These are phyloP conservation scores for Crotalus horridus DNA, from an alignment of 2,113 vertebrate genomes.

Conservation along the genomic window DNA sequence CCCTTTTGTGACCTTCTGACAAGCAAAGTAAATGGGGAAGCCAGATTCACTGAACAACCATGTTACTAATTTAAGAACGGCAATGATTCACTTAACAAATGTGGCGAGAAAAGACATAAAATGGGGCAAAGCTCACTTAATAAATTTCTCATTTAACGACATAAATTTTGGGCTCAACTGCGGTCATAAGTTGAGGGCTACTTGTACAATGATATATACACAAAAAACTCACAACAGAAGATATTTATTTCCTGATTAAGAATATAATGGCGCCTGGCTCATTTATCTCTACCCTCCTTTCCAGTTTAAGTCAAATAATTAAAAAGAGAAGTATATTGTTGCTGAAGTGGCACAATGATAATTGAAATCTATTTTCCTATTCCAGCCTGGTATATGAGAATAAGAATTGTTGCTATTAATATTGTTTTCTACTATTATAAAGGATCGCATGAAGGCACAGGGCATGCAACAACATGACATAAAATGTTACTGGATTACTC, in stretches of 20 bases:
- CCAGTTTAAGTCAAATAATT: background rate
- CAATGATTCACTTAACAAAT: background rate
- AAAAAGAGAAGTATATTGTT: background rate
- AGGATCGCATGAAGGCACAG: conserved; percentile 1
- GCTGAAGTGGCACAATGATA: background rate
- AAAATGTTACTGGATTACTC: background rate
- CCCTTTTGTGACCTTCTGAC: background rate
- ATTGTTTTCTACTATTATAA: background rate
- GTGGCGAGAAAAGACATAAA: background rate
- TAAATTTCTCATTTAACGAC: background rate
- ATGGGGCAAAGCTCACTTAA: background rate
- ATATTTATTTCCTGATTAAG: background rate
- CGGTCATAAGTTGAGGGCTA: background rate
- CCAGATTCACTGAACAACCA: background rate
- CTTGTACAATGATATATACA: background rate
- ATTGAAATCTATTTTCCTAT: background rate
- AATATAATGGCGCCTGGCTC: background rate
- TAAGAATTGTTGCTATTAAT: conserved; percentile 17
- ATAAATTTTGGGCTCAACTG: background rate
- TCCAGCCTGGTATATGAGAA: background rate
- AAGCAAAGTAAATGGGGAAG: background rate
- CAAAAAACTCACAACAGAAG: background rate
- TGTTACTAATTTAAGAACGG: background rate
- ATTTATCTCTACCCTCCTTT: background rate
- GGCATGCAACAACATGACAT: background rate